These are phyloP conservation scores for Parazoanthus atlanticus DNA, from an alignment of 92 coral and sea anemone species.

Conservation along the genomic window DNA sequence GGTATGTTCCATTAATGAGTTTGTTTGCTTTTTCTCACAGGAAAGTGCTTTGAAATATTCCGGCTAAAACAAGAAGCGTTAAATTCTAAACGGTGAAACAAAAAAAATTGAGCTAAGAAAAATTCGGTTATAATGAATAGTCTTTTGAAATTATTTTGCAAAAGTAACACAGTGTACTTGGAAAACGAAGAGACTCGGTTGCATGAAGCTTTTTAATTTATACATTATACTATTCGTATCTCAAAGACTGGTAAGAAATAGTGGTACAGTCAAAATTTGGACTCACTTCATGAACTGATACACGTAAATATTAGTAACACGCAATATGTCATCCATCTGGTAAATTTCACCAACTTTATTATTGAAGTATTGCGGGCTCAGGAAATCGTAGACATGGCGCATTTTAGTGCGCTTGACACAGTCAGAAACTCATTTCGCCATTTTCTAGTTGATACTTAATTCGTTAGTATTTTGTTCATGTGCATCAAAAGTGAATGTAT, in stretches of 20 bases:
- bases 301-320: background rate
- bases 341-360: too few relatives aligned
- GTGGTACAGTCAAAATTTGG: background rate
- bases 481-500: background rate
- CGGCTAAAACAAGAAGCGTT: background rate
- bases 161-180: background rate
- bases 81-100: background rate
- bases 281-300: background rate
- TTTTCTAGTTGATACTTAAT: background rate
- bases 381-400: too few relatives aligned
- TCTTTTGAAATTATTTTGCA: background rate
- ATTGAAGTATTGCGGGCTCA: too few relatives aligned
- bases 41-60: background rate
- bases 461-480: background rate
- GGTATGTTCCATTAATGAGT: background rate
- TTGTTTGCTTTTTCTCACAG: too few relatives aligned
- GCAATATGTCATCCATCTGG: background rate
- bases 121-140: background rate
- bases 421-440: background rate
- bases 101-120: background rate
- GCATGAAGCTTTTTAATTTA: background rate
- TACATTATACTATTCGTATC: too few relatives aligned
- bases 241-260: too few relatives aligned
- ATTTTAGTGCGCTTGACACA: background rate
- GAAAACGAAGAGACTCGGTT: background rate